These are phyloP conservation scores for Lycia hirtaria DNA, from an alignment of 2,888 invertebrate genomes.

Conservation along the genomic window DNA sequence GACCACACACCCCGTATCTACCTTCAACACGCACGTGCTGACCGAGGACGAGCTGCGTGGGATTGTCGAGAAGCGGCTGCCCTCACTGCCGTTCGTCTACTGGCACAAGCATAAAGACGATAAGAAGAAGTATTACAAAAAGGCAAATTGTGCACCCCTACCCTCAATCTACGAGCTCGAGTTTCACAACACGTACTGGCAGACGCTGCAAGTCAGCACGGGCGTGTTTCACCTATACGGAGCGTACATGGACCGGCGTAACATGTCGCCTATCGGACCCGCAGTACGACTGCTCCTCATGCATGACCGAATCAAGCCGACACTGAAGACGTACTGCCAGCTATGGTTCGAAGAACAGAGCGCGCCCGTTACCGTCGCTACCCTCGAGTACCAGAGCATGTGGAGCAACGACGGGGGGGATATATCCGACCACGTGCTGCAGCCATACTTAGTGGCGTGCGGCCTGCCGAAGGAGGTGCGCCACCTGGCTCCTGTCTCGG, in stretches of 20 bases:
- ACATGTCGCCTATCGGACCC: constrained; percentile 91
- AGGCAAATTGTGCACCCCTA: constrained; percentile 92
- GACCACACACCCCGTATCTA: constrained; percentile 45
- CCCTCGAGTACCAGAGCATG: constrained; percentile 96
- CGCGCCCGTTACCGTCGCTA: constrained; percentile 92
- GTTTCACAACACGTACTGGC: constrained; percentile 98
- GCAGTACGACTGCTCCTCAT: constrained; percentile 94
- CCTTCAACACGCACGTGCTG: constrained; percentile 67
- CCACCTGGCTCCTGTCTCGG: constrained; percentile 91
- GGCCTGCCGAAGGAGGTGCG: constrained; percentile 92
- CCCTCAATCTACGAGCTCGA: constrained; percentile 96
- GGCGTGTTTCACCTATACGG: constrained; percentile 97
- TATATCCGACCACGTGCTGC: constrained; percentile 95
- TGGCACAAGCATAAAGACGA: constrained; percentile 94
- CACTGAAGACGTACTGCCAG: constrained; percentile 92
- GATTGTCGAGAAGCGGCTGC: constrained; percentile 92
- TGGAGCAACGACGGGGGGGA: constrained; percentile 98
- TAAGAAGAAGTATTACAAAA: constrained; percentile 87
- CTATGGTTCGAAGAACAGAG: constrained; percentile 95
- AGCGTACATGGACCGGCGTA: constrained; percentile 94
- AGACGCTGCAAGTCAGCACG: constrained; percentile 91
- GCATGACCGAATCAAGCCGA: constrained; percentile 95
- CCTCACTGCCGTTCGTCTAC: constrained; percentile 93
- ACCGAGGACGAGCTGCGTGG: constrained; percentile 91
- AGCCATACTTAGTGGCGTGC: constrained; percentile 96